These are phyloP conservation scores for Drosophila formosana DNA, from an alignment of 2,888 invertebrate genomes.

Conservation along the genomic window DNA sequence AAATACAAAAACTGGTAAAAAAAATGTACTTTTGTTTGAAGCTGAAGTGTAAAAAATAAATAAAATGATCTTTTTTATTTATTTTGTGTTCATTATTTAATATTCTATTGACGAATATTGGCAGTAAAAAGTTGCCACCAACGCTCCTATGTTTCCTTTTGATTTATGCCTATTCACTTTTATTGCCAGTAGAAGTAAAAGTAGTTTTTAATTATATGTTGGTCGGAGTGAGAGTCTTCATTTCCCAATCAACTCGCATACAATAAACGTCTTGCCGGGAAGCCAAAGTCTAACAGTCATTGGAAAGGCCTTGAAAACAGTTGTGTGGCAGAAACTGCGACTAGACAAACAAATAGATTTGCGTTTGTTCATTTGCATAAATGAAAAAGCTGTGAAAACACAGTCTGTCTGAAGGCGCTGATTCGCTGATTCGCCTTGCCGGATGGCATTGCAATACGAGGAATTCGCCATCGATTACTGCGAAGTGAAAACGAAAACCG, in stretches of 20 bases:
- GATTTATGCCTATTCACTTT: too few relatives aligned
- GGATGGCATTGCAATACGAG: conserved; percentile 49
- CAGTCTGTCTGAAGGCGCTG: conserved; percentile 14
- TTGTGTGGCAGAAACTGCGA: conserved; percentile 40
- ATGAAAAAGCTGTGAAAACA: conserved; percentile 41
- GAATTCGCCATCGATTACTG: conserved; percentile 68
- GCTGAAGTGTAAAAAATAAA: too few relatives aligned
- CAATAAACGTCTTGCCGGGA: neutral
- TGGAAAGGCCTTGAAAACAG: conserved; percentile 50
- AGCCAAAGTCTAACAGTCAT: conserved; percentile 37
- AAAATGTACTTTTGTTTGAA: too few relatives aligned
- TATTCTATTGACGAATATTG: too few relatives aligned
- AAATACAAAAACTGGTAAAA: too few relatives aligned
- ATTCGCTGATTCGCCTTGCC: conserved; percentile 36
- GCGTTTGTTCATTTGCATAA: neutral
- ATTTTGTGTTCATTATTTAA: too few relatives aligned
- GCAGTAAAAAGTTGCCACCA: too few relatives aligned
- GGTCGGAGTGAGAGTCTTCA: too few relatives aligned
- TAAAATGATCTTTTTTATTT: too few relatives aligned
- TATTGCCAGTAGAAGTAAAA: too few relatives aligned
- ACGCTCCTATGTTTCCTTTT: too few relatives aligned
- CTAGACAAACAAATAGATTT: conserved; percentile 9
- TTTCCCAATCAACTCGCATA: neutral
- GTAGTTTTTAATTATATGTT: too few relatives aligned
- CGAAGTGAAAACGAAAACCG: conserved; percentile 51